Base-by-base conservation (phyloP, 2,113 vertebrate species). In the Carollia perspicillata region DNA sequence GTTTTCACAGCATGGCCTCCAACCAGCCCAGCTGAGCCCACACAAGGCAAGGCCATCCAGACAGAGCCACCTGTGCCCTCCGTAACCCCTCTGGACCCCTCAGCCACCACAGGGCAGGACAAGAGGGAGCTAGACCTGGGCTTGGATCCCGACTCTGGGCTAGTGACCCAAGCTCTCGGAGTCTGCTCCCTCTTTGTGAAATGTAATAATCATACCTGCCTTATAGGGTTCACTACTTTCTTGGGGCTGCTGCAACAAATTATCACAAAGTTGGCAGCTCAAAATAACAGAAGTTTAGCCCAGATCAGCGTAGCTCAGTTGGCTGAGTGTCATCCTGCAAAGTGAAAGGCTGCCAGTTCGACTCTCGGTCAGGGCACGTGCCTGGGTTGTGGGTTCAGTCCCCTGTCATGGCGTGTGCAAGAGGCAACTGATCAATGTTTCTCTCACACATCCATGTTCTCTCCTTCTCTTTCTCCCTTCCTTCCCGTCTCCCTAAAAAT, bases 61-160 rank as follows among this genome's bases (percentile, higher is more conserved):
- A 78, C 30, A 60, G 42, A 51, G 47, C 18, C 1, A 0, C 26
- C 1, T 0, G 0, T 4, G 37, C 35, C 35, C 78, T 47, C 63
- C 0, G 10, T 2, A n/a, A 60, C 18, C 40, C 75, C 75, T 1
- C 2, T 0, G 2, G 68, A n/a, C 10, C 60, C 18, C 5, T 58
- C 1, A 40, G 77, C 35, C 72, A 80, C 78, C 23, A 1, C 0
- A 7, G 58, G 53, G 51, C 28, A 40, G 26, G 51, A 49, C 9
- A 4, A 23, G 28, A 53, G n/a, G 10, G 4, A 10, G 22, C 53
- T 8, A 16, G 12, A 17, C 35, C 74, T 49, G 44, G 42, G 13
- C 22, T 5, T 4, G 30, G 35, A 49, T 8, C 44, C 17, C 0
- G 18, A 30, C 42, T 44, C 51, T 0, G 18, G 83, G 33, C 75